Base-by-base conservation (phyloP, 2,113 vertebrate genomes). In the Trematocara variabile region DNA sequence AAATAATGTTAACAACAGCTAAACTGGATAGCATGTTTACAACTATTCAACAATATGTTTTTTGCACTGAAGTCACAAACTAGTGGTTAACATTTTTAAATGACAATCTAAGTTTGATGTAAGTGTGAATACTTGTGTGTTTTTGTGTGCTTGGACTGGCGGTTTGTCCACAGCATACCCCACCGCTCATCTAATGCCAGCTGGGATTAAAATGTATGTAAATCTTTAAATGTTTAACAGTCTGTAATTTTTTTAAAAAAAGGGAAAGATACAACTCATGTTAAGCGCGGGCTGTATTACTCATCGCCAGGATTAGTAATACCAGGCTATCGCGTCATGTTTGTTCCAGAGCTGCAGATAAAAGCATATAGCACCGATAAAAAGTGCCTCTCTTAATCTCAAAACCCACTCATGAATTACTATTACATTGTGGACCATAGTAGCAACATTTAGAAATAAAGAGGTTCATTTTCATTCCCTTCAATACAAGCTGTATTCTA, bases 261-360 rank as follows among this genome's bases (percentile, higher is more conserved):
- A 48, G 5, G 6, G 6, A 8, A 46, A 37, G 80, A 81, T 78
- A 88, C 83, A 88, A 87, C 82, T 82, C 86, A 82, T 73, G 88
- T 75, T 79, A 87, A 91, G 34, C 25, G 16, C 3, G 41, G 56
- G 81, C 79, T 90, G 7, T 70, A 25, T 44, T 90, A 90, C 33
- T 65, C 33, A 37, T 65, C 6, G 6, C 1, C 33, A 50, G 56
- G 87, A 92, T 92, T 37, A 91, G 60, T 44, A 68, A 79, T 28
- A 63, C 14, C 53, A 44, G 53, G 34, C 70, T 77, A 11, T 50
- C 10, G 56, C 5, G 7, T 33, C n/a, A 78, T 73, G 50, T 63
- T 56, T 73, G 13, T 70, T 39, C 34, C 13, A 77, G 20, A 80
- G 34, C 18, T 37, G 46, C 77, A 79, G 30, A 54, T 41, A 55